These are phyloP conservation scores for Lagorchestes hirsutus DNA, from an alignment of 2,797 vertebrate genomes.

Conservation along the genomic window DNA sequence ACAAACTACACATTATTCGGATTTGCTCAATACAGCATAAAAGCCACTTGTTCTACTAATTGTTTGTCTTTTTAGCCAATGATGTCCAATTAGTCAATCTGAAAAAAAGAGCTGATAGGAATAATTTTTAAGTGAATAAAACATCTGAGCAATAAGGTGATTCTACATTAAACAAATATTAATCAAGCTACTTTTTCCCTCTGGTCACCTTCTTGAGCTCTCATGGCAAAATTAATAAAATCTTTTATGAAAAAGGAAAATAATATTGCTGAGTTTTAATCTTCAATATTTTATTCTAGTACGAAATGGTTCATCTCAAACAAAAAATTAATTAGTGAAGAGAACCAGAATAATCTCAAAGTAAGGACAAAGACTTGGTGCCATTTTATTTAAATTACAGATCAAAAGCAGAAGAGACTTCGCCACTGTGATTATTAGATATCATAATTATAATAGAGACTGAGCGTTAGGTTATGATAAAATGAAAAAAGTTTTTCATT, in stretches of 20 bases:
- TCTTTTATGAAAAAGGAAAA: conserved; percentile 77
- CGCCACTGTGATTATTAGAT: conserved; percentile 48
- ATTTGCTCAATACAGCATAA: conserved; percentile 52
- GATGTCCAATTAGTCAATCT: conserved; percentile 74
- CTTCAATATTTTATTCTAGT: conserved; percentile 76
- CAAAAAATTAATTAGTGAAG: conserved; percentile 71
- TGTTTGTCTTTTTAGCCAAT: conserved; percentile 71
- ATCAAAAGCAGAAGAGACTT: conserved; percentile 38
- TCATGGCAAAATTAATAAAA: conserved; percentile 81
- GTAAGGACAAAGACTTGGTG: conserved; percentile 56
- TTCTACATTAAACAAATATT: conserved; percentile 83
- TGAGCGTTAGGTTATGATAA: conserved; percentile 33
- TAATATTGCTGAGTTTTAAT: conserved; percentile 81
- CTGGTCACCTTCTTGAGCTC: conserved; percentile 79
- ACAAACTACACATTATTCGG: fast-evolving
- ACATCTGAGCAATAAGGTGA: conserved; percentile 81
- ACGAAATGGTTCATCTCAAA: conserved; percentile 71
- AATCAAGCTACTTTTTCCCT: conserved; percentile 78
- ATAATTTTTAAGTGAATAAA: conserved; percentile 82
- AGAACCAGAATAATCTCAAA: conserved; percentile 65
- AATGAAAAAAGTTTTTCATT: conserved; percentile 25
- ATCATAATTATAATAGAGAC: conserved; percentile 30
- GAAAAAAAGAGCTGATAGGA: conserved; percentile 78
- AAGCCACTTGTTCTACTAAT: conserved; percentile 66
- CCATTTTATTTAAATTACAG: conserved; percentile 71